Conservation (phyloP, 2,888 invertebrate genomes). For the Drosophila imparisetae region DNA sequence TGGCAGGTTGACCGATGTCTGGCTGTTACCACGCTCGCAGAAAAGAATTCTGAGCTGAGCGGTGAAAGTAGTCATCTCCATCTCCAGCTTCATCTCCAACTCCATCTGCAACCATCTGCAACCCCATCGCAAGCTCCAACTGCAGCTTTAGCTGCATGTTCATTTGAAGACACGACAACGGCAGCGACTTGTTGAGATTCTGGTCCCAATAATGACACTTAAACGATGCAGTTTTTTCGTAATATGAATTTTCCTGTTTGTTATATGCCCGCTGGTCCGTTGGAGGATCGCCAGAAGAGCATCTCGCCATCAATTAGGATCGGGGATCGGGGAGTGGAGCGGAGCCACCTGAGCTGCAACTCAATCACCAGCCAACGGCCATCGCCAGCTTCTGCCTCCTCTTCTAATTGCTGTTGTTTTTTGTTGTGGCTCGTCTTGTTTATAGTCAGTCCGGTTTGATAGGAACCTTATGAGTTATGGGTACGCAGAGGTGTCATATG, state of each 20-base stretch:
- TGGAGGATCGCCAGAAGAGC: conserved; percentile 43
- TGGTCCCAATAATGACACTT: conserved; percentile 79
- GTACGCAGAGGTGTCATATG: conserved; percentile 51
- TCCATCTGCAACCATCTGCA: conserved; percentile 34
- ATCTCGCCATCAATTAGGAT: conserved; percentile 69
- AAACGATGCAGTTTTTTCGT: conserved; percentile 78
- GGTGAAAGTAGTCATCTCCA: conserved; percentile 76
- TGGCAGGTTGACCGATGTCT: conserved; percentile 71
- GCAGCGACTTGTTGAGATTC: conserved; percentile 75
- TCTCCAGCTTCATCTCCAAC: conserved; percentile 39
- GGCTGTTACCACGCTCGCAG: conserved; percentile 41
- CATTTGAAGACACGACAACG: conserved; percentile 50
- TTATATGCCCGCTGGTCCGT: conserved; percentile 27
- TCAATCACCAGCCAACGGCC: conserved; percentile 67
- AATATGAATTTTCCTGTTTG: conserved; percentile 79
- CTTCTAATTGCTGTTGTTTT: conserved; percentile 72
- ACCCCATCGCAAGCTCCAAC: conserved; percentile 13
- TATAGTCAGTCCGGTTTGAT: conserved; percentile 34
- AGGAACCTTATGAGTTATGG: conserved; percentile 60
- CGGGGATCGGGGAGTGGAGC: background rate
- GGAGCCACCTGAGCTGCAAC: conserved; percentile 73
- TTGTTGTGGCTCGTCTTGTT: conserved; percentile 26
- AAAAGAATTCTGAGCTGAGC: conserved; percentile 67
- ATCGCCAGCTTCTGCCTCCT: conserved; percentile 62
- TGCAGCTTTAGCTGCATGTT: conserved; percentile 33